Conservation (phyloP, 2,888 invertebrate species). For the Coelopa pilipes region DNA sequence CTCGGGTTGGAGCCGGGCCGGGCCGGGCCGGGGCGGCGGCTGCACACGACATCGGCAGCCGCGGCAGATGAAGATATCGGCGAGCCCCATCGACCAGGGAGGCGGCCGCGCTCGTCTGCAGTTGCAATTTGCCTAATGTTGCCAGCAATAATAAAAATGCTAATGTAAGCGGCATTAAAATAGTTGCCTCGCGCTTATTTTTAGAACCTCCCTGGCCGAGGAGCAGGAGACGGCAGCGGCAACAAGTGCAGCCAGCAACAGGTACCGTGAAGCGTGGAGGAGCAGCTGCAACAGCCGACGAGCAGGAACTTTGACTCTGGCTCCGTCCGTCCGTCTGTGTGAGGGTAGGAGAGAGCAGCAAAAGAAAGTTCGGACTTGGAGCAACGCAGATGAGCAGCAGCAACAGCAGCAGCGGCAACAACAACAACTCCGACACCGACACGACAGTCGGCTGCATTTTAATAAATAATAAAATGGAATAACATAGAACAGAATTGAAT, state of each 20-base stretch:
- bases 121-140: conserved; percentile 24
- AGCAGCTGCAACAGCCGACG: not conserved
- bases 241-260: conserved; percentile 2
- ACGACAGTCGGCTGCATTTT: not conserved
- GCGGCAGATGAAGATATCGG: not conserved
- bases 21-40: no score
- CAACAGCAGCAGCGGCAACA: not conserved
- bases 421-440: not conserved
- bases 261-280: not conserved
- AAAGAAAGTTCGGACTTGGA: not conserved
- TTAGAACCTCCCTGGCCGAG: conserved; percentile 5
- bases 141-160: conserved; percentile 31
- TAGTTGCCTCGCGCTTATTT: conserved; percentile 17
- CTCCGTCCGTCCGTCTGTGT: no score
- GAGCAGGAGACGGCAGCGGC: not conserved
- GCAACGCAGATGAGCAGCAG: not conserved
- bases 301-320: no score
- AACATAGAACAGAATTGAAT: not conserved
- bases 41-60: not conserved
- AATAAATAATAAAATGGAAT: conserved; percentile 12
- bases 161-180: conserved; percentile 18
- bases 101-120: not conserved
- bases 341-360: no score
- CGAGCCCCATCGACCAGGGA: not conserved
- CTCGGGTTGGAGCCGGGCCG: no score